phyloP scores from a whole-genome alignment of 2,113 vertebrate genomes.

The Diglossa brunneiventris region DNA sequence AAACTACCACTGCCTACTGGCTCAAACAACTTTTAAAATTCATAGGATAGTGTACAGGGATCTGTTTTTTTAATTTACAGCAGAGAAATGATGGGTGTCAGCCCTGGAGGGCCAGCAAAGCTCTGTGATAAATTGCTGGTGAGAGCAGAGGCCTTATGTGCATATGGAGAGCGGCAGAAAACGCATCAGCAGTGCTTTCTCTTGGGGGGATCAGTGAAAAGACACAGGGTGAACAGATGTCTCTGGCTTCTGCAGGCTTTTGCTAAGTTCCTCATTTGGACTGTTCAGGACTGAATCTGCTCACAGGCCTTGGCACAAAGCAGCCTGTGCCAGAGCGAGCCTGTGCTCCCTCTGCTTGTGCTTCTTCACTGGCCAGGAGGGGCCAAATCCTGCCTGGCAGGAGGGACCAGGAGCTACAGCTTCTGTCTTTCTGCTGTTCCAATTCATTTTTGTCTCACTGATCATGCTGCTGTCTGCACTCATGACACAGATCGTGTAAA shows the following conservation, averaged over 20 bases:
- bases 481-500: fast-evolving
- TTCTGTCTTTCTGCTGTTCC: neutral
- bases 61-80: neutral
- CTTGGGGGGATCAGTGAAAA: neutral
- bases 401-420: neutral
- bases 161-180: neutral
- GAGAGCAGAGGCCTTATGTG: neutral
- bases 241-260: neutral
- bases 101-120: neutral
- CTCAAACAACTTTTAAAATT: neutral
- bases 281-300: neutral
- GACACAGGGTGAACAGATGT: neutral
- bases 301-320: neutral
- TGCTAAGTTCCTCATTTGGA: neutral
- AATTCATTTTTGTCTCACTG: neutral
- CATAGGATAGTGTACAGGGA: neutral
- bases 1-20: neutral
- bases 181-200: neutral
- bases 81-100: neutral
- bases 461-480: neutral
- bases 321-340: neutral
- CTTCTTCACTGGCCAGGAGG: neutral
- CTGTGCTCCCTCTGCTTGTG: fast-evolving
- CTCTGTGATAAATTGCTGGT: neutral
- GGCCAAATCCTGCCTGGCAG: neutral